Evolutionary conservation across 2,113 vertebrate genomes (phyloP), one percentile per base, ranked within the genome.

Genomic region (Lepisosteus oculatus): DNA sequence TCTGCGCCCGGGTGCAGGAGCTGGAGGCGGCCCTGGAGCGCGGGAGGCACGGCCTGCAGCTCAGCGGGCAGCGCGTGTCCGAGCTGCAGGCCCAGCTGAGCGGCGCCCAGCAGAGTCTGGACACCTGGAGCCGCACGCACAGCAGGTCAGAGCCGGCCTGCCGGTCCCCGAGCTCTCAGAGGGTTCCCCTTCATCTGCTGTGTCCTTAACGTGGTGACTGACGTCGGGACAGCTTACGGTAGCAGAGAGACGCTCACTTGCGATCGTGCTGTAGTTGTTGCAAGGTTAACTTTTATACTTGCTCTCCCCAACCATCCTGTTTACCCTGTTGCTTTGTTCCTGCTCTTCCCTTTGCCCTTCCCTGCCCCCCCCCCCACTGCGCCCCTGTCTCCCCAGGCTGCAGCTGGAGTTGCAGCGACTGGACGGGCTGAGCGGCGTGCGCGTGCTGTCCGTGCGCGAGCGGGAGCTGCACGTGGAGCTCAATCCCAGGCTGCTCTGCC

Each of bases 391-490:
- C 17, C 63, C 65, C 77, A 92, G 89, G 73, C 72, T 90, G 73
- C 86, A 85, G 79, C 56, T 3, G 2, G 61, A 47, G 3, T 4
- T 86, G 12, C 72, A 64, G 0, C 55, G 70, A 1, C 65, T 29
- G 0, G 80, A 87, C 70, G 67, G 67, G 0, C 43, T 78, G 9
- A 83, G 84, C 71, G 81, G 88, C 72, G 76, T 81, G 72, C 81
- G 67, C 45, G 67, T 90, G 74, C 69, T 87, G 12, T 74, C 80
- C 8, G 54, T 84, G 70, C 81, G 51, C 71, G 81, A 79, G 12
- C 84, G 83, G 14, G 78, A 89, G 80, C 74, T 90, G 13, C 69
- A 67, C 13, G 47, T 92, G 56, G 88, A 88, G 76, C 76, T 91
- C 64, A 78, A 80, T 63, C 86, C 88, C 55, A 68, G 45, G 72